Base-by-base conservation (phyloP, 2,888 invertebrate genomes). In the Loripinus fragilis region DNA sequence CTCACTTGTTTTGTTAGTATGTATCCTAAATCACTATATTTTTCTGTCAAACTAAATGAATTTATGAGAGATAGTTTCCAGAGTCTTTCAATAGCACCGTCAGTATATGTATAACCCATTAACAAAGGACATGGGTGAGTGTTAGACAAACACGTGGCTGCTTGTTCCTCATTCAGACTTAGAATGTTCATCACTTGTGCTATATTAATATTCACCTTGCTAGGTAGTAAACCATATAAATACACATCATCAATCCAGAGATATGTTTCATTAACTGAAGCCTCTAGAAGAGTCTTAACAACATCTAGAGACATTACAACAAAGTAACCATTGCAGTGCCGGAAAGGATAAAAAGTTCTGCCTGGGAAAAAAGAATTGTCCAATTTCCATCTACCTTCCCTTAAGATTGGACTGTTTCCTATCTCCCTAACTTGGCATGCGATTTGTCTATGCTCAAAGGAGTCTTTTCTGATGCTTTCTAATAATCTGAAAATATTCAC, bases 321-420 rank as follows among this genome's bases (percentile, higher is more conserved):
- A 60, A 60, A 60, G 17, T 60, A 60, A 12, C 60, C 60, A 33
- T 60, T 60, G 28, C 60, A 60, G 28, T 60, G 60, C 23, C 60
- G 30, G 28, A 60, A 60, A 30, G 30, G 30, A 33, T 33, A 60
- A 23, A 33, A 60, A 20, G 30, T 33, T 60, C 33, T 25, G 3
- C 60, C 60, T 10, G 60, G 60, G 17, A 60, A 60, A 33, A 28
- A 17, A 10, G 30, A 33, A 2, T 33, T 33, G 23, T 60, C 60
- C 5, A 60, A 33, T 20, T 30, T 33, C 60, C 60, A 60, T 33
- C 33, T 5, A 25, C 60, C 60, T 8, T 60, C 60, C 33, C 60
- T 60, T 33, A 23, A 17, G 30, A 60, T 60, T 12, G 60, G 60
- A 33, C 60, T 60, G 60, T 60, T 33, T 17, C 60, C 60, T 30